Evolutionary conservation across 2,113 vertebrate species (phyloP), one percentile per base, ranked within the genome.

Genomic region (Nibea albiflora): DNA sequence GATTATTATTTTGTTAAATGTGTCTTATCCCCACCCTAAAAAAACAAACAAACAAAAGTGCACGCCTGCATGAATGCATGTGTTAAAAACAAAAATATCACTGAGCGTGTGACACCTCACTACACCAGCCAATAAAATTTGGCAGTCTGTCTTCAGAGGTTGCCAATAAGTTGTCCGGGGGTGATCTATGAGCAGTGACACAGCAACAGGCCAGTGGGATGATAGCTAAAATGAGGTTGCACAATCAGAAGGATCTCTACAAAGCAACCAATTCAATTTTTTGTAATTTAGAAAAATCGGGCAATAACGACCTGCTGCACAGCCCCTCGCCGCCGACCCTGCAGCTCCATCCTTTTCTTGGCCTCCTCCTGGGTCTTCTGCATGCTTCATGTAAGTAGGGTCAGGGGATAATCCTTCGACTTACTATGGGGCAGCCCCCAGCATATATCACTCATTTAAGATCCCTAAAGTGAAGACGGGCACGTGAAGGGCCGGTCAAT

Each of bases 351-450:
- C 39, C 75, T 61, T 20, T 49, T 49, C 71, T n/a, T 26, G 14
- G 46, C 44, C 56, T 12, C 24, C 73, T 35, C 60, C 14, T n/a
- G 14, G 42, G 47, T 80, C 56, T 39, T 8, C 56, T 46, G 35
- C 47, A 54, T 54, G 65, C 63, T 68, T 88, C 75, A 20, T 64
- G 11, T 9, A 57, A 87, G 60, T 28, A 31, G 69, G 63, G 61
- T 72, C 68, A 63, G 0, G 17, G 44, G 76, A 68, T 83, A 76
- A 89, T 71, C 76, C 28, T 6, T 12, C 12, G 67, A 62, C 12
- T 76, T 66, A 73, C 24, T 66, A 47, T 10, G 24, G 10, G 31
- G 28, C 4, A 39, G 22, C 28, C 63, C 39, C 12, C 15, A 1
- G 2, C 52, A 46, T 67, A 26, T 3, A 66, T 0, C 16, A 28